Evolutionary conservation across 2,888 invertebrate species (phyloP).

Genomic region (Plebejus argus): DNA sequence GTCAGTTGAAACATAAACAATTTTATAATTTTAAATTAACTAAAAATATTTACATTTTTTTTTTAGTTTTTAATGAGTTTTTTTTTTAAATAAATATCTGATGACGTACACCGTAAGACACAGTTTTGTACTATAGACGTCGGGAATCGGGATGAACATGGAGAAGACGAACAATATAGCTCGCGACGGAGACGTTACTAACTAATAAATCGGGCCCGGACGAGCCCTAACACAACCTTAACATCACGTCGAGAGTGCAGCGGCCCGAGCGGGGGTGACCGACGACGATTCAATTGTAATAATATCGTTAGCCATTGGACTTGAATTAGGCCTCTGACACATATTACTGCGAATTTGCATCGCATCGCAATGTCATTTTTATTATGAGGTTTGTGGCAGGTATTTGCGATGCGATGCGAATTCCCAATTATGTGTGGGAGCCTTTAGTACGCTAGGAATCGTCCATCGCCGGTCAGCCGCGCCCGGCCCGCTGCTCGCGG

Average conservation of each 20-base stretch:
- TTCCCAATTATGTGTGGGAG: too few species aligned
- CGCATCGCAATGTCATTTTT: too few species aligned
- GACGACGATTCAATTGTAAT: too few species aligned
- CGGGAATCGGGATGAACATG: slow-evolving; percentile 3
- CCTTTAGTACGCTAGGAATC: too few species aligned
- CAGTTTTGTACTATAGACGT: slow-evolving; percentile 35
- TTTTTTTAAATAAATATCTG: slow-evolving; percentile 8
- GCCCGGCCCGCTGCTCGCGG: not conserved
- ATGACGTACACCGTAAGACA: slow-evolving; percentile 31
- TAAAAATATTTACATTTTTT: slow-evolving; percentile 3
- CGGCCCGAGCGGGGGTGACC: not conserved
- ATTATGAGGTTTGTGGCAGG: too few species aligned
- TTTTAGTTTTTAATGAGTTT: not conserved
- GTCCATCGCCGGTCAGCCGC: not conserved
- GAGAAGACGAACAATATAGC: not conserved
- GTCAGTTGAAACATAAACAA: slow-evolving; percentile 23
- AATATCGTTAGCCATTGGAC: too few species aligned
- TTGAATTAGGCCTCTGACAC: too few species aligned
- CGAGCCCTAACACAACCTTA: not conserved
- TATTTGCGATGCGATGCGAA: too few species aligned
- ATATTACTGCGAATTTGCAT: too few species aligned
- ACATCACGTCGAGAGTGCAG: not conserved
- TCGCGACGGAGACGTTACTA: not conserved
- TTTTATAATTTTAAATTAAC: slow-evolving; percentile 5
- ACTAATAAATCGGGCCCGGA: not conserved